These are phyloP conservation scores for Anguilla anguilla DNA, from an alignment of 2,797 vertebrate genomes.

Conservation along the genomic window DNA sequence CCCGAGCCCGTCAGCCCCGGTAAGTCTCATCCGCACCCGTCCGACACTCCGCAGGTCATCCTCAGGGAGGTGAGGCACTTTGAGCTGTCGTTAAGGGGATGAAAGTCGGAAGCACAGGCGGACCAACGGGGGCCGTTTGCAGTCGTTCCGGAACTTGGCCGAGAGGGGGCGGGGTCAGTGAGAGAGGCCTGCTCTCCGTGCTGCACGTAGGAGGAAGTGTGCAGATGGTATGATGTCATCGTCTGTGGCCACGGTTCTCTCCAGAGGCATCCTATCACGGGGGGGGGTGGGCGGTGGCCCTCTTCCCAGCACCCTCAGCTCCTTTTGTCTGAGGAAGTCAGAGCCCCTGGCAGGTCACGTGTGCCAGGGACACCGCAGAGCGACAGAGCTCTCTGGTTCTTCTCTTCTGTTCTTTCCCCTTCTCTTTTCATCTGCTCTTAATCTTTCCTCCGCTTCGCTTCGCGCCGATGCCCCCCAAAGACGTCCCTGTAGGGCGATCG, in stretches of 20 bases:
- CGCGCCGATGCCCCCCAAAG: constrained; percentile 54
- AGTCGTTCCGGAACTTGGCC: not conserved
- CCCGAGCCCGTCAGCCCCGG: constrained; percentile 61
- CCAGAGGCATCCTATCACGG: no score
- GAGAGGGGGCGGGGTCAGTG: not conserved
- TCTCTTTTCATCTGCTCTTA: constrained; percentile 47
- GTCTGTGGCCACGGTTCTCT: not conserved
- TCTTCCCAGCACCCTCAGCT: not conserved
- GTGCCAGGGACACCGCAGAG: not conserved
- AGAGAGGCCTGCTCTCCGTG: not conserved
- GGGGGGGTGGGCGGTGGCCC: not conserved
- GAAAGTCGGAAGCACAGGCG: not conserved
- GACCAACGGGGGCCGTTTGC: not conserved
- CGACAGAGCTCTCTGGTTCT: constrained; percentile 41
- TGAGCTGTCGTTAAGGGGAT: not conserved
- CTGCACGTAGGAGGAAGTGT: not conserved
- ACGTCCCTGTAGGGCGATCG: constrained; percentile 60
- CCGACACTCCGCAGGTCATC: no score
- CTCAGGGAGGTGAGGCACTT: not conserved
- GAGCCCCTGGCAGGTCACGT: constrained; percentile 18
- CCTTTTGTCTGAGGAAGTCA: not conserved
- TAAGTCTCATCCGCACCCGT: constrained; percentile 49
- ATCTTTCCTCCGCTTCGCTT: constrained; percentile 59
- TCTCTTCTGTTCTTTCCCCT: not conserved
- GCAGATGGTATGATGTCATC: not conserved